Percentiles rank a stretch among this genome's conserved stretches.
Evolutionary conservation across 2,888 invertebrate species (phyloP).

Genomic region (Mantis religiosa): DNA sequence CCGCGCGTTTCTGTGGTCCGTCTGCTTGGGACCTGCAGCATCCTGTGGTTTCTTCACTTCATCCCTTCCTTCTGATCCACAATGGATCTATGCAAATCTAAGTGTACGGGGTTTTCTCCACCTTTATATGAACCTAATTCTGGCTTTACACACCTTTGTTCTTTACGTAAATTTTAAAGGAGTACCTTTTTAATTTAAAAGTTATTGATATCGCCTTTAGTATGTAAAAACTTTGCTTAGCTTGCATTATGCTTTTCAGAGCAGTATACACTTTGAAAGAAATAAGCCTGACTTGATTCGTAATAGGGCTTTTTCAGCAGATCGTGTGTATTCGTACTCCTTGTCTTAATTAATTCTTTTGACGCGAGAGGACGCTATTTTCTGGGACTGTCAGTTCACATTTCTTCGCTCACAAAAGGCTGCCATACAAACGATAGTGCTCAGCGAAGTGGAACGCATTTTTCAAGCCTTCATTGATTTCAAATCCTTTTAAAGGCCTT

Average conservation of each 20-base stretch:
- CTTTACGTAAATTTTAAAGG: too few relatives aligned
- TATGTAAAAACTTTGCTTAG: too few relatives aligned
- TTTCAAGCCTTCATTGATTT: neutral
- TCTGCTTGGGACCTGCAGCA: too few relatives aligned
- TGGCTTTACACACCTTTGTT: too few relatives aligned
- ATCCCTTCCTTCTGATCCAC: too few relatives aligned
- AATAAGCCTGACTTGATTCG: neutral
- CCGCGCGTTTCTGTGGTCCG: too few relatives aligned
- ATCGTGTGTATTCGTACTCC: neutral
- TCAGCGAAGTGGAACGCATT: neutral
- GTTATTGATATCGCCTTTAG: too few relatives aligned
- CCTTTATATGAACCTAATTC: too few relatives aligned
- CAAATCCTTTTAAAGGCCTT: neutral
- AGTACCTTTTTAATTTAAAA: too few relatives aligned
- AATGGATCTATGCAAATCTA: too few relatives aligned
- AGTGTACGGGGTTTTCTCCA: too few relatives aligned
- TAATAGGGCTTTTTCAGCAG: neutral
- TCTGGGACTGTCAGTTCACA: neutral
- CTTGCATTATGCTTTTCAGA: neutral
- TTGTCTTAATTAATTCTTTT: neutral
- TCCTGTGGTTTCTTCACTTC: too few relatives aligned
- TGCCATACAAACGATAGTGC: neutral
- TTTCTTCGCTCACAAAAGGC: neutral
- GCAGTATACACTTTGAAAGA: neutral
- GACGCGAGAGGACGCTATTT: neutral